Conservation (phyloP, 2,888 invertebrate genomes). For the Creontiades dilutus region DNA sequence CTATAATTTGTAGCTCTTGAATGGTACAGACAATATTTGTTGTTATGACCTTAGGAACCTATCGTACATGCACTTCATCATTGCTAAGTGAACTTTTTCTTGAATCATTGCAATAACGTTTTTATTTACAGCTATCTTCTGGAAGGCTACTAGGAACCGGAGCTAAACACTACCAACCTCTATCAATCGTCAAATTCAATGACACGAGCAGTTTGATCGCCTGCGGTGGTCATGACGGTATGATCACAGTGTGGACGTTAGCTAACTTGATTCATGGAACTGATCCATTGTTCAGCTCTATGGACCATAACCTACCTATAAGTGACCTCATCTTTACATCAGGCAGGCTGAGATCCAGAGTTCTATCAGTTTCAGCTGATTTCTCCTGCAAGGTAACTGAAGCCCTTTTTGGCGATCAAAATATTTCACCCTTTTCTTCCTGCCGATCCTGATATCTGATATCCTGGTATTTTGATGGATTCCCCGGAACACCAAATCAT, state of each 20-base stretch:
- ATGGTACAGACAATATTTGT: no score
- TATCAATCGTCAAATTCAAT: slow-evolving; percentile 87
- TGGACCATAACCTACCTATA: slow-evolving; percentile 89
- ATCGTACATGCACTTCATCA: no score
- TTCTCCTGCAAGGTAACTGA: slow-evolving; percentile 86
- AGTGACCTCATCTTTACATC: slow-evolving; percentile 88
- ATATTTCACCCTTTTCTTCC: no score
- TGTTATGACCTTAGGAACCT: no score
- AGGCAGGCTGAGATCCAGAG: slow-evolving; percentile 84
- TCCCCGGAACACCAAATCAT: no score
- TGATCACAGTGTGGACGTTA: slow-evolving; percentile 89
- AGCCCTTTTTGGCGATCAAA: no score
- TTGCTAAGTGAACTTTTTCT: no score
- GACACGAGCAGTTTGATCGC: slow-evolving; percentile 88
- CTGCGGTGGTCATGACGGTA: slow-evolving; percentile 90
- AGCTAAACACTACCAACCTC: slow-evolving; percentile 89
- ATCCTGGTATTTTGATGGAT: no score
- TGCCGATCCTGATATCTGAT: no score
- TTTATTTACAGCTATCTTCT: slow-evolving; percentile 78
- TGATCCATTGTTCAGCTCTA: slow-evolving; percentile 85
- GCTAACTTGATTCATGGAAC: slow-evolving; percentile 79
- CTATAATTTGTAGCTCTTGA: no score
- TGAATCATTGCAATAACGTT: no score
- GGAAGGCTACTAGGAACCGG: slow-evolving; percentile 88
- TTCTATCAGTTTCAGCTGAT: slow-evolving; percentile 89